Evolutionary conservation across 2,888 invertebrate genomes (phyloP).

Genomic region (Zonitis immaculata): DNA sequence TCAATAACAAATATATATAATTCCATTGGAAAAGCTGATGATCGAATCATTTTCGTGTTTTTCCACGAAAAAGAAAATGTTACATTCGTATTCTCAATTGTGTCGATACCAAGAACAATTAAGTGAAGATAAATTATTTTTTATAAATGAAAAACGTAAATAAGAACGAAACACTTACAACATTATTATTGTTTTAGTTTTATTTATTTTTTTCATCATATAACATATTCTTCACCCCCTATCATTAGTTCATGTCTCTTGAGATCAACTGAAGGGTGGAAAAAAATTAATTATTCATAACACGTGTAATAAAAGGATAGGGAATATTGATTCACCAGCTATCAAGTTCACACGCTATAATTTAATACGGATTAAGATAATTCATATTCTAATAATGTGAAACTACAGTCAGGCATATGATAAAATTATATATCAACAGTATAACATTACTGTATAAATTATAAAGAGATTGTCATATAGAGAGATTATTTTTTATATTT

Average conservation of each 20-base stretch:
- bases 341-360: conserved; percentile 1
- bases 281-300: not conserved
- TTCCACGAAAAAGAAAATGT: too few species aligned
- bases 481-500: too few species aligned
- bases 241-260: not conserved
- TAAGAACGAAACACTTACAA: not conserved
- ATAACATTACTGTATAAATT: not conserved
- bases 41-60: too few species aligned
- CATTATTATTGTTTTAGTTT: not conserved
- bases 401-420: not conserved
- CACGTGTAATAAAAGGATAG: conserved; percentile 1
- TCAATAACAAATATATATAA: too few species aligned
- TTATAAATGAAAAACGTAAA: too few species aligned
- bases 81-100: too few species aligned
- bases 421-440: not conserved
- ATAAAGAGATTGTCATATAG: not conserved
- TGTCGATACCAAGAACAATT: too few species aligned
- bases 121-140: too few species aligned
- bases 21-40: too few species aligned
- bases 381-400: not conserved
- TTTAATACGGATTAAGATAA: conserved; percentile 1
- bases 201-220: not conserved
- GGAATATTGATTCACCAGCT: not conserved
- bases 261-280: not conserved
- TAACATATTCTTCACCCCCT: not conserved